Conservation (phyloP, 2,888 invertebrate genomes). For the Dynastes grantii region DNA sequence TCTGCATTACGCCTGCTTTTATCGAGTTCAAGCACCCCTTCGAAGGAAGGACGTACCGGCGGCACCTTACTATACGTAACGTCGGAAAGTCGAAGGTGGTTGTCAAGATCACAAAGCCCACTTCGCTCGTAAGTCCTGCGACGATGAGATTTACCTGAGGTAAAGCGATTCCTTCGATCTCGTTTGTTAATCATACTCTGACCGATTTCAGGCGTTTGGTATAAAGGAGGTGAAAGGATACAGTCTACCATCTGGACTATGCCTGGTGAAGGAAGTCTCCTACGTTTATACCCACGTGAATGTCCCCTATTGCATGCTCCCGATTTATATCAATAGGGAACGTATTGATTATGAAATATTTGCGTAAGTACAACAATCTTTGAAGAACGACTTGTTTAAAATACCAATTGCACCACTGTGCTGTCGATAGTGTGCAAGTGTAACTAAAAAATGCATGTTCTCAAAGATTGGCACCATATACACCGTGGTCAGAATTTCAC, state of each 20-base stretch:
- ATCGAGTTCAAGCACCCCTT: conserved; percentile 48
- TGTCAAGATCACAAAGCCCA: conserved; percentile 39
- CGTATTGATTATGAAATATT: conserved; percentile 35
- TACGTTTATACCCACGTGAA: conserved; percentile 26
- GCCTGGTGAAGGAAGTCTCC: conserved; percentile 34
- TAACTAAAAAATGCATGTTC: too few species aligned
- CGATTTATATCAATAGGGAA: conserved; percentile 39
- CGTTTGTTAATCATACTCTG: neutral
- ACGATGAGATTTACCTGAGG: neutral
- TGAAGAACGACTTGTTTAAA: too few species aligned
- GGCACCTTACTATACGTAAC: conserved; percentile 45
- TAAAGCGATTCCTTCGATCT: too few species aligned
- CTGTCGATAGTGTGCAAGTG: too few species aligned
- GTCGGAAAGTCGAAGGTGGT: conserved; percentile 43
- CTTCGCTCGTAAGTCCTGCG: conserved; percentile 44
- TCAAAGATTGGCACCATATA: too few species aligned
- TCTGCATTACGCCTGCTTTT: conserved; percentile 47
- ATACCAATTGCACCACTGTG: too few species aligned
- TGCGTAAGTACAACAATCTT: conserved; percentile 24
- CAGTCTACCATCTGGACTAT: conserved; percentile 43
- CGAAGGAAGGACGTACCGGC: conserved; percentile 46
- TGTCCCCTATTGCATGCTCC: conserved; percentile 15
- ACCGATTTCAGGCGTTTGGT: neutral
- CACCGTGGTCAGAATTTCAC: too few species aligned
- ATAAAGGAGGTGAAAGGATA: conserved; percentile 38